Percentiles rank a stretch among this genome's conserved stretches.
Conservation (phyloP, 2,888 invertebrate species). For the Pheosia gnoma region DNA sequence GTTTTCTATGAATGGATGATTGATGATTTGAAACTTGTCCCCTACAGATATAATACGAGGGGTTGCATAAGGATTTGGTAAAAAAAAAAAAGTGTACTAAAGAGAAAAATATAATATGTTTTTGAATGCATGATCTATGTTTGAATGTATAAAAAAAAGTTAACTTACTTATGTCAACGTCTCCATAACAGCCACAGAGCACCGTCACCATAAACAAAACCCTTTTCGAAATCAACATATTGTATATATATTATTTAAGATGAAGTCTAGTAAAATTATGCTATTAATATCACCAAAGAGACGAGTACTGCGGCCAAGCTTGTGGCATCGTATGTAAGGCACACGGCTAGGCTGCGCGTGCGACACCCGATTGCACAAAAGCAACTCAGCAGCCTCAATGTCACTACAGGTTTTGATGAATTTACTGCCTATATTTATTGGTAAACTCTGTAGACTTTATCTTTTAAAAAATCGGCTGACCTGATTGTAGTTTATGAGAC, state of each 20-base stretch:
- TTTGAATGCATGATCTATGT: no score
- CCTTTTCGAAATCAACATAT: slow-evolving; percentile 23
- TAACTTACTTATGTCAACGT: slow-evolving; percentile 64
- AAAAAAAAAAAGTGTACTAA: no score
- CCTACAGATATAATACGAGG: no score
- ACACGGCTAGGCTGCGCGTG: slow-evolving; percentile 23
- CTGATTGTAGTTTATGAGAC: background rate
- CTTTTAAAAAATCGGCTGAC: no score
- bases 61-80: no score
- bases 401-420: slow-evolving; percentile 52
- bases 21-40: no score
- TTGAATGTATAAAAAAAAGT: no score
- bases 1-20: no score
- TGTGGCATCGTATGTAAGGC: slow-evolving; percentile 42
- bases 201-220: slow-evolving; percentile 43
- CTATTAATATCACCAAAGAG: slow-evolving; percentile 14
- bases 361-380: slow-evolving; percentile 59
- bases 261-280: slow-evolving; percentile 4
- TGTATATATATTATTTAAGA: slow-evolving; percentile 4
- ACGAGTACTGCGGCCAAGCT: slow-evolving; percentile 35
- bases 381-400: slow-evolving; percentile 54
- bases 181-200: slow-evolving; percentile 48
- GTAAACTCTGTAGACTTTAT: slow-evolving; percentile 16
- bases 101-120: no score
- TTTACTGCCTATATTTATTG: slow-evolving; percentile 38